Evolutionary conservation across 1,140 invertebrate species (phyloP).

Genomic region (Arion vulgaris): DNA sequence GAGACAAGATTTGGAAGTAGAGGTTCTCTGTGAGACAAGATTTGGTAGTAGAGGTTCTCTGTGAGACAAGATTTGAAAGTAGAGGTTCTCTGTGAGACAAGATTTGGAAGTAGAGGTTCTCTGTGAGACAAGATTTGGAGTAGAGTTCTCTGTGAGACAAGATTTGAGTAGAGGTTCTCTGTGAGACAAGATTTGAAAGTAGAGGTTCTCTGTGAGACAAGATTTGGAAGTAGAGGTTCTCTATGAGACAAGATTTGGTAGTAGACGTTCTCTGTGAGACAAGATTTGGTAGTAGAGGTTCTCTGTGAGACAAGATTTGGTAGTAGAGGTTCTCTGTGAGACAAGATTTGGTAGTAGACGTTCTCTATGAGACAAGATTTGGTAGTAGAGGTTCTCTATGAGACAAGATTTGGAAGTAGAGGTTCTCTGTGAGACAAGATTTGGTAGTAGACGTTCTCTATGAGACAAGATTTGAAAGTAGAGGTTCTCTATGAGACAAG

Average conservation of each 20-base stretch:
- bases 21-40: not conserved
- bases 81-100: too few species aligned
- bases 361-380: not conserved
- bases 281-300: too few species aligned
- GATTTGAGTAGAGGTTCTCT: too few species aligned
- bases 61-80: not conserved
- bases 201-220: not conserved
- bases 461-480: not conserved
- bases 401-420: too few species aligned
- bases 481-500: not conserved
- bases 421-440: too few species aligned
- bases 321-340: not conserved
- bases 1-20: not conserved
- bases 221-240: not conserved
- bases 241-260: not conserved
- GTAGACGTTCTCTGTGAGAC: too few species aligned
- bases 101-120: too few species aligned
- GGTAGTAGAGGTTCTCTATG: too few species aligned
- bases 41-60: not conserved
- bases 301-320: not conserved
- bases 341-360: not conserved
- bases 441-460: not conserved
- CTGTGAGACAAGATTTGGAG: too few species aligned
- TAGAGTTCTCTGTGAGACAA: not conserved
- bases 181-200: not conserved